Base-by-base conservation (phyloP, 2,113 vertebrate genomes). In the Callaeas wilsoni region DNA sequence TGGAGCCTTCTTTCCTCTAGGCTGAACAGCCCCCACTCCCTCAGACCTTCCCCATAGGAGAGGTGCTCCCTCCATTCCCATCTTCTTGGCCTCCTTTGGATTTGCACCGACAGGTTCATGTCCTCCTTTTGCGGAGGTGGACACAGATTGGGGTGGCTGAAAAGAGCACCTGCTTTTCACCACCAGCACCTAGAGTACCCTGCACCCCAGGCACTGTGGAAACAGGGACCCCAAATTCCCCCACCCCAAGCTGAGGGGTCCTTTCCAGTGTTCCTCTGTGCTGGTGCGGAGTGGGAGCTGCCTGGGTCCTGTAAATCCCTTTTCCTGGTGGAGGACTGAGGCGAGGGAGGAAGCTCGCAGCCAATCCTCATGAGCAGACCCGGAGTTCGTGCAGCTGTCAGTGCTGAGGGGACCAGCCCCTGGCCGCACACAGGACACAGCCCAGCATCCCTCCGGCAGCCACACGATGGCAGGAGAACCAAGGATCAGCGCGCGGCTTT, bases 381-480 rank as follows among this genome's bases (percentile, higher is more conserved):
- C 42, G 5, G 39, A 20, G 39, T 16, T 68, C 35, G 27, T 18
- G 15, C 10, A 21, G 29, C 32, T 84, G 35, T 18, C 30, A 12
- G 46, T 30, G 11, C 76, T 35, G n/a, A 55, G 25, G 27, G 33
- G 41, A 32, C 22, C 18, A 8, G 10, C 7, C 22, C 39, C 42
- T 9, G 11, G 1, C 27, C 0, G 0, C 32, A 4, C 10, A 26
- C 60, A 0, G 0, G 35, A 33, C 44, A 26, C 29, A 41, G 73
- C 52, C 46, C 84, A 41, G 87, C 68, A 19, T 68, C 59, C 63
- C 80, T 50, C 44, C 5, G 20, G 49, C 83, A 84, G 71, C 93
- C 95, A 93, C 95, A 91, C 39, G 87, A 59, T 96, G 95, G 95
- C 96, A 82, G 87, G 29, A 91, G 81, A 91, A 60, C 33, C 92